Base-by-base conservation (phyloP, 1,140 invertebrate species). In the Drosophila bipectinata region DNA sequence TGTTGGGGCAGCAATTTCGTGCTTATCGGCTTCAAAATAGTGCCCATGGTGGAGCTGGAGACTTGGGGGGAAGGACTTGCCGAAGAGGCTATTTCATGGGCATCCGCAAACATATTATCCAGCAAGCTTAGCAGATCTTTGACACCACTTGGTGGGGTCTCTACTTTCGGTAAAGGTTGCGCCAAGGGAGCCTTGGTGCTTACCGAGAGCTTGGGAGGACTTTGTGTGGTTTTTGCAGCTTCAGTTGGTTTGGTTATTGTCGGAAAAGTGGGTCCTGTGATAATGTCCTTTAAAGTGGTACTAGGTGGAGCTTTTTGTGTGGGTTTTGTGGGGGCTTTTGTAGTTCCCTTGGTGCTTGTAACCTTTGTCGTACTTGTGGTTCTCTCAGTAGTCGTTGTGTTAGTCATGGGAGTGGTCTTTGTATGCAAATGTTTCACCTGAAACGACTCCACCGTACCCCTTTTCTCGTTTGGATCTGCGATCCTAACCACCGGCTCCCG, bases 371-470 rank as follows among this genome's bases (percentile, higher is more conserved):
- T 74, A 1, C 15, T 47, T n/a, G 52, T 32, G 0, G 53, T 52
- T 6, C 26, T 67, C 2, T 5, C 67, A 6, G 76, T 76, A 1
- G 78, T 72, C 0, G 76, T 68, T 18, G 68, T 76, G 4, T 69
- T 69, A 0, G 73, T 69, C 47, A 67, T 61, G 1, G 90, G 88
- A 4, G 73, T 89, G 3, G 77, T 82, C 39, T 90, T 91, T 0
- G 79, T 91, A 77, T 91, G 91, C 72, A 92, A 84, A 66, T 92
- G 91, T 49, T 91, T 91, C 2, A 92, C 91, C 55, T 92, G 87
- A 44, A 71, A 82, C 5, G 85, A 87, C 51, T 91, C 82, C 24
- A 84, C 79, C 0, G 90, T 91, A 15, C 85, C 90, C 14, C 91
- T 76, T 21, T 91, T 74, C 58, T 92, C 88, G 21, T 79, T 82